Evolutionary conservation across 2,113 vertebrate species (phyloP).

Genomic region (Silurus meridionalis): DNA sequence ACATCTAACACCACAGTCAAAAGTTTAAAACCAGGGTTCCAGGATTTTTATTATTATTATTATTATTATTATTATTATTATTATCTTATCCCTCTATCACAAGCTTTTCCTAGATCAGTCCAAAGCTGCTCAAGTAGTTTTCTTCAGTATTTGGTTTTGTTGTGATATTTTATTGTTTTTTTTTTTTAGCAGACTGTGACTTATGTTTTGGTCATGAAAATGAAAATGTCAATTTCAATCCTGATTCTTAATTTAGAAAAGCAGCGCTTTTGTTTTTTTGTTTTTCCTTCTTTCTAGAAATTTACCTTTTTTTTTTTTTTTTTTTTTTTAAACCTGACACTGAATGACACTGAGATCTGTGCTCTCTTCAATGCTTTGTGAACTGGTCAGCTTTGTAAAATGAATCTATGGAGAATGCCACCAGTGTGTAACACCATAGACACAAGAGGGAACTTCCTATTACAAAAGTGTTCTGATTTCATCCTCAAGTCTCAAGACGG

Average conservation of each 20-base stretch:
- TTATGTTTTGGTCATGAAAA: constrained; percentile 32
- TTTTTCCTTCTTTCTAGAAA: too few relatives aligned
- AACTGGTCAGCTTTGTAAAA: neutral
- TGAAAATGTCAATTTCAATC: constrained; percentile 1
- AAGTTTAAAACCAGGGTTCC: neutral
- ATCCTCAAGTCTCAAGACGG: neutral
- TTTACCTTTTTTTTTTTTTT: too few relatives aligned
- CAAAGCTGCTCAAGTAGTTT: neutral
- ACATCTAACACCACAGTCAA: neutral
- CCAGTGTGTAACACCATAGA: neutral
- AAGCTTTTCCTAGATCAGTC: neutral
- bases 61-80: neutral
- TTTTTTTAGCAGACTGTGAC: constrained; percentile 31
- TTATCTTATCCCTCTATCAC: neutral
- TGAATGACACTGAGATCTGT: neutral
- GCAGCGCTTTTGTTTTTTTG: too few relatives aligned
- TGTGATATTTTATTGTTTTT: neutral
- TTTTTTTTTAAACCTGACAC: too few relatives aligned
- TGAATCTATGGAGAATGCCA: neutral
- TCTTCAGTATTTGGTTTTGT: neutral
- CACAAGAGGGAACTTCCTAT: neutral
- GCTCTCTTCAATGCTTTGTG: constrained; percentile 14
- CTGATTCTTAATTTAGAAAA: neutral
- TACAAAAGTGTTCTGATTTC: constrained; percentile 2
- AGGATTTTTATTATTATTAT: neutral